Conservation (phyloP, 1,140 invertebrate genomes). For the Euwallacea similis region DNA sequence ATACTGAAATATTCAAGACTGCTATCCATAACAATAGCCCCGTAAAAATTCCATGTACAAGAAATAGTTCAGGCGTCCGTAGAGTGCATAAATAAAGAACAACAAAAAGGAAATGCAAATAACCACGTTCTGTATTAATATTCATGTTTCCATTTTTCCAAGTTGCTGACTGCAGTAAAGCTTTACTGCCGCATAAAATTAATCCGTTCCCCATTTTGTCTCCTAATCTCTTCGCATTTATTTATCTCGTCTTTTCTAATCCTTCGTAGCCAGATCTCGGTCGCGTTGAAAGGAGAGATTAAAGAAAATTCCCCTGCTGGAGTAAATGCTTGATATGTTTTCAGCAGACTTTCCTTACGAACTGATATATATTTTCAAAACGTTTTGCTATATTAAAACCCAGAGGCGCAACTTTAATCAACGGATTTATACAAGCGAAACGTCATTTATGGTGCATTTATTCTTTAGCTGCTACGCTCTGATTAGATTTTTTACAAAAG, state of each 20-base stretch:
- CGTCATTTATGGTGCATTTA: no score
- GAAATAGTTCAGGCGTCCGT: not conserved
- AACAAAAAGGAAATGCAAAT: constrained; percentile 17
- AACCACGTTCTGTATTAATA: constrained; percentile 18
- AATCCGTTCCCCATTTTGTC: constrained; percentile 16
- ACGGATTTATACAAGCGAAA: no score
- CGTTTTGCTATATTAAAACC: no score
- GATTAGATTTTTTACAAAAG: no score
- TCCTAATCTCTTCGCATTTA: constrained; percentile 24
- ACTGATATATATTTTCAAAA: no score
- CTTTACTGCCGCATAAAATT: constrained; percentile 24
- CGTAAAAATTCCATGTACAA: no score
- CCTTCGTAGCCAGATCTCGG: not conserved
- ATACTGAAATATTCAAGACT: no score
- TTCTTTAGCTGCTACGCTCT: no score
- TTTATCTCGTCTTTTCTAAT: constrained; percentile 25
- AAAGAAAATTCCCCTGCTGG: not conserved
- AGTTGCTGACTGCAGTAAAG: constrained; percentile 21
- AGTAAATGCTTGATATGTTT: not conserved
- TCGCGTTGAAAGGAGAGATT: constrained; percentile 18
- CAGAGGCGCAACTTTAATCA: no score
- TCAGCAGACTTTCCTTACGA: no score
- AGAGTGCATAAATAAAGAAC: constrained; percentile 1
- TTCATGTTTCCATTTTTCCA: constrained; percentile 27
- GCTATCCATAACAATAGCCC: no score